Evolutionary conservation across 2,113 vertebrate genomes (phyloP), one percentile per base, ranked within the genome.

Genomic region (Jaculus jaculus): DNA sequence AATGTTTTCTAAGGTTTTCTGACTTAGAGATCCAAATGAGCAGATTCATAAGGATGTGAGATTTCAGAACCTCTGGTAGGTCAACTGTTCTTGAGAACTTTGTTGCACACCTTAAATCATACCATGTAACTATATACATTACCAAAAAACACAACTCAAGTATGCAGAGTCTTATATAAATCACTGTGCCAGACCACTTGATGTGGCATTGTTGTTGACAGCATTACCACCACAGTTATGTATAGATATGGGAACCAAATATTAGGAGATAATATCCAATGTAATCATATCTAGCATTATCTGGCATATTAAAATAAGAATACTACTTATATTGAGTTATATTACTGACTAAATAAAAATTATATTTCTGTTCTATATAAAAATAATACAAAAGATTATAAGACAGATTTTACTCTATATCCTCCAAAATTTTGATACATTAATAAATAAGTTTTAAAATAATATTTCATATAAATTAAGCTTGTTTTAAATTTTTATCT

Each of bases 291-390:
- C 7, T 54, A 75, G n/a, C 3, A 37, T 13, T 88, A 63, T 69
- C 23, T 61, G 75, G n/a, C 16, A 69, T 28, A 63, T 79, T 87
- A 72, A 79, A 79, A 84, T 87, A 78, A 74, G 51, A 94, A 26
- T 21, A 78, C 17, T 39, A 2, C 4, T 9, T 89, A 30, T 61
- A 17, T 68, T 85, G 9, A 92, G 65, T 37, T 65, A 3, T 28
- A 15, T 74, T 78, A 54, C n/a, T 61, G 73, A 74, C 78, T 74
- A 73, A 78, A 68, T 65, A 30, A 72, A 26, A 65, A 84, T 79
- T 88, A 10, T 77, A 65, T 88, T 88, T 60, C 61, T 91, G 34
- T 37, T 54, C 18, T 61, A 34, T 61, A 58, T 79, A 74, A 94
- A 82, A 79, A 69, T 37, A 81, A 39, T 34, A 32, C 34, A 28